These are phyloP conservation scores for Bostrychus sinensis DNA, from an alignment of 2,113 vertebrate species.

Conservation along the genomic window DNA sequence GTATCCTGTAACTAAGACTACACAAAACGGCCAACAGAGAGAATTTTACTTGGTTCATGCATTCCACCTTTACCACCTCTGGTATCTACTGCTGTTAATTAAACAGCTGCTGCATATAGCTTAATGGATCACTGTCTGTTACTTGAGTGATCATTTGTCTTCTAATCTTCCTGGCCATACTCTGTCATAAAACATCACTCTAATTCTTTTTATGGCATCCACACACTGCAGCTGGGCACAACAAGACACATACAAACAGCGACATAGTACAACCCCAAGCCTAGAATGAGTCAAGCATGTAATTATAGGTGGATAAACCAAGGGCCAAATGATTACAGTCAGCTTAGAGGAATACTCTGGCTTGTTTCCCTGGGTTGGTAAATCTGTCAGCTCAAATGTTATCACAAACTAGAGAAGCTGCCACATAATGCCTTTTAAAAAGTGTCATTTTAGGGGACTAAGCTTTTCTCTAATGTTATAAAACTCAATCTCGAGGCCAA, in stretches of 20 bases:
- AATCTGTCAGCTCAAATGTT: background rate
- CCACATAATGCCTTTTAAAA: background rate
- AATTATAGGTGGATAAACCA: conserved; percentile 24
- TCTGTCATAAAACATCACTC: conserved; percentile 11
- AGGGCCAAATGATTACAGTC: conserved; percentile 6
- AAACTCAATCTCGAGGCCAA: too few relatives aligned
- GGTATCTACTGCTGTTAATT: conserved; percentile 6
- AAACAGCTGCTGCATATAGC: conserved; percentile 1
- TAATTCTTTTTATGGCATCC: conserved; percentile 23
- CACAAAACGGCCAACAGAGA: background rate
- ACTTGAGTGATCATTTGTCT: conserved; percentile 43
- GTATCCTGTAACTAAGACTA: background rate
- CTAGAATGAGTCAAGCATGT: conserved; percentile 23
- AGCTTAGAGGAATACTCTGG: conserved; percentile 4
- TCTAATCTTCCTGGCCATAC: conserved; percentile 36
- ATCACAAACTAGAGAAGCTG: background rate
- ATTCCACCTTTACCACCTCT: background rate
- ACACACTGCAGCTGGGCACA: conserved; percentile 4
- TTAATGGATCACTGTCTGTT: conserved; percentile 41
- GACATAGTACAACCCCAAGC: background rate
- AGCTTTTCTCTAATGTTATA: background rate
- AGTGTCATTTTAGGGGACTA: background rate
- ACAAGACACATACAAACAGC: conserved; percentile 6
- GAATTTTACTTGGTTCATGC: background rate
- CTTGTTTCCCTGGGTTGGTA: background rate